Base-by-base conservation (phyloP, 2,113 vertebrate species). In the Festucalex cinctus region DNA sequence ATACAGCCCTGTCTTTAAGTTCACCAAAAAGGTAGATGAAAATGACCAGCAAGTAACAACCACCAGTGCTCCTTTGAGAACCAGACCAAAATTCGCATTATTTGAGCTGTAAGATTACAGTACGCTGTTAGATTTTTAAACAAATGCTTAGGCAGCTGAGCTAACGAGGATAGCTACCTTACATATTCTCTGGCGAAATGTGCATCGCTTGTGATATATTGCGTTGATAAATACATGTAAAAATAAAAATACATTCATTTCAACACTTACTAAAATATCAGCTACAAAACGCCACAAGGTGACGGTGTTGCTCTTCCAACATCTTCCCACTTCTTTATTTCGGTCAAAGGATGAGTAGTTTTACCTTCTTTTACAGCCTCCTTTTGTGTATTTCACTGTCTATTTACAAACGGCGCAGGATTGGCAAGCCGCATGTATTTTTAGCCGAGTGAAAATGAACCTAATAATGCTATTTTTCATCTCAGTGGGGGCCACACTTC, bases 401-500 rank as follows among this genome's bases (percentile, higher is more conserved):
- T 63, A 43, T 74, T 83, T 70, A 49, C 62, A 75, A 37, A 63
- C 61, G 46, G 61, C 65, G 28, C 28, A 65, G 51, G 58, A 60
- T 10, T 60, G 48, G 6, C 51, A 59, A 66, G 28, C 61, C 16
- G 28, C 46, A 48, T 72, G 43, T 73, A 70, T 73, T 68, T 81
- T 80, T 66, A 72, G 46, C 26, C 16, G 37, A 58, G 35, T 35
- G 57, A 73, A 75, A 81, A 72, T 78, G 14, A 69, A 75, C 71
- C 74, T 73, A 66, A 74, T 74, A 46, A 69, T 77, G 63, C 43
- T 37, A 49, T 75, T 80, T 83, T 70, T 82, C 69, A 69, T 82
- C 71, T 77, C 80, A 66, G 46, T 60, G 46, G 60, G 63, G 64
- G 26, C 35, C 49, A 68, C 59, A 66, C 28, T 70, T 73, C 62